These are phyloP conservation scores for Drosophila albomicans DNA, from an alignment of 1,140 invertebrate genomes.

Conservation along the genomic window DNA sequence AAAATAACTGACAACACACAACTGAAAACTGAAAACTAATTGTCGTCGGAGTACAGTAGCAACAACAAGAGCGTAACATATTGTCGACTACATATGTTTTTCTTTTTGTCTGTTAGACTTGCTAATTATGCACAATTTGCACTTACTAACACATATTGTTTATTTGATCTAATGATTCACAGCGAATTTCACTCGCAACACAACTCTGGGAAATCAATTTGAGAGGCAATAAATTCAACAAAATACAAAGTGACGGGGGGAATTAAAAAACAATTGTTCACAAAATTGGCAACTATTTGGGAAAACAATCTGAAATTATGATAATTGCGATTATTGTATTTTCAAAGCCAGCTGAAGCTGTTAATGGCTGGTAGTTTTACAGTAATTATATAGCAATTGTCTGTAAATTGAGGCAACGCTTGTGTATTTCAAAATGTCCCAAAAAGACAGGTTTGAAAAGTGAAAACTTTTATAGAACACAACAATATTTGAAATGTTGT, in stretches of 20 bases:
- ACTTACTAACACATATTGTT: constrained; percentile 65
- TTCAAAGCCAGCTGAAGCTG: not conserved
- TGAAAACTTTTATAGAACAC: too few species aligned
- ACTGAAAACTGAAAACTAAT: constrained; percentile 59
- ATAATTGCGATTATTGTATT: not conserved
- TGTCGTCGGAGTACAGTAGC: constrained; percentile 48
- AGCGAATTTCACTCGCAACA: not conserved
- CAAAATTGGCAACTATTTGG: not conserved
- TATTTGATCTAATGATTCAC: constrained; percentile 54
- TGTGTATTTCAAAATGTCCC: not conserved
- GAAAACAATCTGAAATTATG: not conserved
- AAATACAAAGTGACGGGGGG: not conserved
- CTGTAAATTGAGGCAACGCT: not conserved
- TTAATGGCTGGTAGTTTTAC: not conserved
- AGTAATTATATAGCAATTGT: not conserved
- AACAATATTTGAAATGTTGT: not conserved
- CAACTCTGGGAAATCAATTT: not conserved
- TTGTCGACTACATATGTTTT: constrained; percentile 31
- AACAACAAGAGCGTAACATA: constrained; percentile 51
- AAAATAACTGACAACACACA: not conserved
- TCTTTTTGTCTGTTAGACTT: constrained; percentile 43
- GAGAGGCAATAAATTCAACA: not conserved
- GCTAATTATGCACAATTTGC: constrained; percentile 76
- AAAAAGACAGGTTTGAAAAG: too few species aligned
- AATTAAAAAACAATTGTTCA: not conserved